These are phyloP conservation scores for Chaetorhynchus papuensis DNA, from an alignment of 2,113 vertebrate genomes.

Conservation along the genomic window DNA sequence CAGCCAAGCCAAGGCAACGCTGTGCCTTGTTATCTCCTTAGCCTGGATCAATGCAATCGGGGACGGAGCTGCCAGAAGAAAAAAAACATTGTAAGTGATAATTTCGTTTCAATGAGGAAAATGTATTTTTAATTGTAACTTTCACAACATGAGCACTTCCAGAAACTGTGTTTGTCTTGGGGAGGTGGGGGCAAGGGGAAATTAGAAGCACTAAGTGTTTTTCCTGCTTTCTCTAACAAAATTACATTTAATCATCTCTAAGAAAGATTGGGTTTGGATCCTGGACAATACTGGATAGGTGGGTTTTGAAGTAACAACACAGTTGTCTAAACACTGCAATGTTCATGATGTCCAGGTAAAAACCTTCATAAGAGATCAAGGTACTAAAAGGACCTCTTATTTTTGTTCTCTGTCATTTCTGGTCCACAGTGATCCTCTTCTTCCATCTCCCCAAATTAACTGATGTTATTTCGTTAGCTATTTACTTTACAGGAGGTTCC, in stretches of 20 bases:
- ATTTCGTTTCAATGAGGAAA: background rate
- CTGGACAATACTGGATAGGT: background rate
- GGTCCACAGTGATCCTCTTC: background rate
- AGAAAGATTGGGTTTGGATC: background rate
- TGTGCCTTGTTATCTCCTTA: slow-evolving; percentile 94
- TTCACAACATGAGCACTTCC: background rate
- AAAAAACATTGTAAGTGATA: background rate
- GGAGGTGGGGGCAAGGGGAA: background rate
- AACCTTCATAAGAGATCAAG: background rate
- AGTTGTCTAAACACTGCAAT: background rate
- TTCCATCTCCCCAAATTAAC: background rate
- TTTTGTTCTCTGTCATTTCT: background rate
- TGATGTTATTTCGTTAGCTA: background rate
- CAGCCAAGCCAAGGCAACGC: slow-evolving; percentile 90
- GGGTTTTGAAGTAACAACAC: background rate
- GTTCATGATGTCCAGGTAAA: background rate
- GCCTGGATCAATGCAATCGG: slow-evolving; percentile 90
- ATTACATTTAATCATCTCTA: background rate
- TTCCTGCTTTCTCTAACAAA: background rate
- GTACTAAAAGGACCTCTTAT: background rate
- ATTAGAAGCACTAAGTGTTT: background rate
- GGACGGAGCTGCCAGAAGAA: slow-evolving; percentile 81
- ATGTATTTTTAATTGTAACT: background rate
- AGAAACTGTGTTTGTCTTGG: background rate
- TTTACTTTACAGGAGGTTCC: background rate